These are phyloP conservation scores for Crotalus helleri DNA, from an alignment of 2,113 vertebrate species.

Conservation along the genomic window DNA sequence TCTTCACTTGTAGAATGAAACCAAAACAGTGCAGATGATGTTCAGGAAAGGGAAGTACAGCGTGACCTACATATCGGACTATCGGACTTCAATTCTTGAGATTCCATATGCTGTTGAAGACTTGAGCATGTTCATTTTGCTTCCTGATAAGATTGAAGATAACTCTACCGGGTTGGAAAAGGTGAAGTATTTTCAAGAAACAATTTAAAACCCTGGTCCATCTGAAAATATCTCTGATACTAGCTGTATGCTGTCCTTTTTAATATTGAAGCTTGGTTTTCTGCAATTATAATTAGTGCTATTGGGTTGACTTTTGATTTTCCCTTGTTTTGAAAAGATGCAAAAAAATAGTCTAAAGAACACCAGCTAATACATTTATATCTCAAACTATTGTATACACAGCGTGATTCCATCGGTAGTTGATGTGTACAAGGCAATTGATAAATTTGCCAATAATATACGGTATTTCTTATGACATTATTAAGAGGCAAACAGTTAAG, in stretches of 20 bases:
- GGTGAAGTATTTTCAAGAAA: conserved; percentile 65
- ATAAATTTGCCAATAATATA: background rate
- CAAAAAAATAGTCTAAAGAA: background rate
- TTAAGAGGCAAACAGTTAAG: background rate
- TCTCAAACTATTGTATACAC: background rate
- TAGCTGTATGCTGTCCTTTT: background rate
- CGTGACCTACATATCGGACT: too few species aligned
- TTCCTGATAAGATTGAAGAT: conserved; percentile 71
- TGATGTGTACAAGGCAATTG: background rate
- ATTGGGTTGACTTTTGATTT: background rate
- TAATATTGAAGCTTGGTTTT: background rate
- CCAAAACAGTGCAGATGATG: conserved; percentile 79
- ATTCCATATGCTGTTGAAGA: conserved; percentile 76
- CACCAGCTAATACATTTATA: background rate
- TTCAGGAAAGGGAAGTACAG: background rate
- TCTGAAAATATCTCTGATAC: background rate
- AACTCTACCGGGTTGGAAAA: conserved; percentile 73
- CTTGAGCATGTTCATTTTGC: conserved; percentile 82
- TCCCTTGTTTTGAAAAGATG: background rate
- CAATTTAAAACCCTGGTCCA: background rate
- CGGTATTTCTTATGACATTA: background rate
- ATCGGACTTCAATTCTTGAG: too few species aligned
- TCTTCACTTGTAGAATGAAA: too few species aligned
- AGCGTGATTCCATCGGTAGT: too few species aligned
- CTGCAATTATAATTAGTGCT: background rate